Percentiles rank a stretch among this genome's conserved stretches.
Conservation (phyloP, 2,888 invertebrate genomes). For the Eueremaeus valkanovi region DNA sequence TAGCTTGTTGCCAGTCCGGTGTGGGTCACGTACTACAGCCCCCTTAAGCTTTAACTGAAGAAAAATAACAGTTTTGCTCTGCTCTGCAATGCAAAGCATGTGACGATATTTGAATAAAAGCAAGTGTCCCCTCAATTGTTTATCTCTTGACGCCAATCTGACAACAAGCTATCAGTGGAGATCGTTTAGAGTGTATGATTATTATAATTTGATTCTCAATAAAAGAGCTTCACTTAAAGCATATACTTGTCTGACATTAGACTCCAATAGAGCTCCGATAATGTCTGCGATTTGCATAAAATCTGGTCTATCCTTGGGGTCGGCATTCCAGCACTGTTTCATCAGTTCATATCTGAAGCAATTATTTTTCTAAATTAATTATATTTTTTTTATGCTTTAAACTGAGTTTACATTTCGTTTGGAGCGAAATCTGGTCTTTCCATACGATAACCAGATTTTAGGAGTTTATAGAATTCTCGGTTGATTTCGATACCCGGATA, state of each 20-base stretch:
- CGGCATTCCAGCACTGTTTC: constrained; percentile 77
- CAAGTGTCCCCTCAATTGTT: too few species aligned
- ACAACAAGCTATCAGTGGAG: too few species aligned
- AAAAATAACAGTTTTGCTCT: too few species aligned
- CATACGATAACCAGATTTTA: constrained; percentile 81
- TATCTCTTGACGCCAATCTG: too few species aligned
- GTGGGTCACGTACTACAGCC: too few species aligned
- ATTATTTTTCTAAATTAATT: constrained; percentile 33
- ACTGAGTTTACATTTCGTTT: not conserved
- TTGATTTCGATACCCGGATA: constrained; percentile 58
- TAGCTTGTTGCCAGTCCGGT: too few species aligned
- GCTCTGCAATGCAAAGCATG: too few species aligned
- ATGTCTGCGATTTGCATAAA: constrained; percentile 70
- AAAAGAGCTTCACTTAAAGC: not conserved
- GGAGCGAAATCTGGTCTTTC: constrained; percentile 80
- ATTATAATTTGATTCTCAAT: not conserved
- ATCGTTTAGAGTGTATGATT: too few species aligned
- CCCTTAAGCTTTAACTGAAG: too few species aligned
- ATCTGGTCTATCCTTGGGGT: constrained; percentile 70
- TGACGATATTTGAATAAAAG: too few species aligned
- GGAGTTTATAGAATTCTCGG: constrained; percentile 53
- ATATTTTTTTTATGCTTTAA: not conserved
- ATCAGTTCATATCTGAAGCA: constrained; percentile 65
- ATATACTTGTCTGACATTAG: constrained; percentile 52
- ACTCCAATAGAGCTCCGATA: constrained; percentile 64